Evolutionary conservation across 1,140 invertebrate species (phyloP), one percentile per base, ranked within the genome.

Genomic region (Euglossa dilemma): DNA sequence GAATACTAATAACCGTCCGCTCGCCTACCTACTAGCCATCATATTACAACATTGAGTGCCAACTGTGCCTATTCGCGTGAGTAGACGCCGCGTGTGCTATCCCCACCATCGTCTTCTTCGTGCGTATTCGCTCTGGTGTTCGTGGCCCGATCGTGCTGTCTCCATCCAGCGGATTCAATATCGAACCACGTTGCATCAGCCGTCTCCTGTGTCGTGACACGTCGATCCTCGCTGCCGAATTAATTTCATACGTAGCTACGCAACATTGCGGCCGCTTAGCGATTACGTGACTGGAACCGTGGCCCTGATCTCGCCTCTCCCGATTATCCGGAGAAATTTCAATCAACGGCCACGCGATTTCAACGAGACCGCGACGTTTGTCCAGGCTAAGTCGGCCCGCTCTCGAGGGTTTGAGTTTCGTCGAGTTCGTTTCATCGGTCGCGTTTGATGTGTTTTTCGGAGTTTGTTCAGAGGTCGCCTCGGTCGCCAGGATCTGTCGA

Each of bases 1-100:
- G 91, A 91, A 91, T 92, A 92, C 90, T 91, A 92, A 92, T 89
- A 91, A 89, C 85, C 76, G 75, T 66, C 67, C 80, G 80, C 64
- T 78, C 64, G 45, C 77, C 71, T 50, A 36, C 23, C 71, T 20
- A 28, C 64, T 64, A 45, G 80, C 78, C 72, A 83, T 80, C 80
- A 72, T 83, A 86, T 79, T 83, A 80, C 75, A 75, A 67, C 84
- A 89, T 89, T 79, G 89, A 90, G 84, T 83, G 80, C 80, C 84
- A 90, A 91, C 82, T 85, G 83, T 67, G 86, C 63, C 54, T 84
- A 75, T 66, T 73, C 57, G 69, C 36, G 74, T 66, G 36, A 63
- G n/a, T 72, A 70, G 47, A 83, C 54, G 50, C 52, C 1, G 50
- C 56, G 45, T 61, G 25, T 50, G 70, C 12, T 36, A 2, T 4